Evolutionary conservation across 2,888 invertebrate species (phyloP), one percentile per base, ranked within the genome.

Genomic region (Perizoma flavofasciatum): DNA sequence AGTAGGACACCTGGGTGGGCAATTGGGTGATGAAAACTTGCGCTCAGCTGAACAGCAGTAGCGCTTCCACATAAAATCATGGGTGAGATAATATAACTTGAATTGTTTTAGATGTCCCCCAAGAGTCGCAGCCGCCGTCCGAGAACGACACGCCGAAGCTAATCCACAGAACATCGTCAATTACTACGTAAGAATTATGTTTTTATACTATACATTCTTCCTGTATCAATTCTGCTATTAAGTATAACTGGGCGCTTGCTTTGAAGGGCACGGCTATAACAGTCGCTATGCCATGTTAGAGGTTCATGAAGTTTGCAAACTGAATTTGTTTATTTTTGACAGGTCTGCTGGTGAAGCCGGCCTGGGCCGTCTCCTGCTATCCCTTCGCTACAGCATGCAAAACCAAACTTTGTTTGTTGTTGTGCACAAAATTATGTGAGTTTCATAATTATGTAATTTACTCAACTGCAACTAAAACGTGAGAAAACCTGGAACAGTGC

Each of bases 361-460:
- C 8, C 87, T 97, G 56, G 97, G 97, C 0, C 94, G 96, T 64
- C 96, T 98, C 65, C 95, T 98, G 79, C 81, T 98, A 49, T 97
- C 98, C 0, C 89, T 98, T 45, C 94, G 96, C 55, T 98, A 98
- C 89, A 97, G 97, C 76, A 93, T 95, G 54, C 96, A 95, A 73
- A 93, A 97, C 53, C 97, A 98, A 85, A 95, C 95, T 63, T 93
- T 98, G 11, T 94, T 95, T 55, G 93, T 98, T 39, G 96, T 97
- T 8, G 95, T 98, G 1, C 98, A 98, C 84, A 97, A 97, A 92
- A 96, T 98, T 68, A 95, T 95, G 97, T 97, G 93, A 44, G 44
- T 44, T 41, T 10, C 22, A 22, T 22, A 22, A 22, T 22, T 22
- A 22, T 22, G 22, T 22, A 6, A 22, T 45, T 45, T 54, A 52